Evolutionary conservation across 2,797 vertebrate genomes (phyloP).

Genomic region (Sebastes kiyomatsui): DNA sequence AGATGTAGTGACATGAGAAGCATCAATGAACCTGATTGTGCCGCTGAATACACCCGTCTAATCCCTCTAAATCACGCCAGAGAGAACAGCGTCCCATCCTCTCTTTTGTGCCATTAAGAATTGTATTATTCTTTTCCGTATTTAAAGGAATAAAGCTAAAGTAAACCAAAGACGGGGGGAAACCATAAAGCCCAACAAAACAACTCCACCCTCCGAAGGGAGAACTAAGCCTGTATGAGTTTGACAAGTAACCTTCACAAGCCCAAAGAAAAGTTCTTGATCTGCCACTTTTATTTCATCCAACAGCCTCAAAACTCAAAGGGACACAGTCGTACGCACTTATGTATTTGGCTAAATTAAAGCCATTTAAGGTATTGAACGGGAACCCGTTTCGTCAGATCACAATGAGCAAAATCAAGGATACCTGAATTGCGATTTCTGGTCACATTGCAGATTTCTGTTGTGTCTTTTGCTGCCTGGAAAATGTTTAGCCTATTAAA

Average conservation of each 20-base stretch:
- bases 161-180: neutral
- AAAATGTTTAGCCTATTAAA: neutral
- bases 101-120: neutral
- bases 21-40: conserved; percentile 24
- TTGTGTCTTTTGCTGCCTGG: neutral
- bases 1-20: conserved; percentile 34
- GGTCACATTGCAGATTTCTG: neutral
- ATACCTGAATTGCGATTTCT: neutral
- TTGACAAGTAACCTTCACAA: neutral
- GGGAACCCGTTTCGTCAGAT: too few relatives aligned
- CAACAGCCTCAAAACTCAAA: neutral
- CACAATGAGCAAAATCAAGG: neutral
- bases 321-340: too few relatives aligned
- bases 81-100: neutral
- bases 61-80: conserved; percentile 17
- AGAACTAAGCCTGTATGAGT: neutral
- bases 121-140: neutral
- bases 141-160: neutral
- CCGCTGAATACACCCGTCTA: neutral
- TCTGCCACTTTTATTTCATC: neutral
- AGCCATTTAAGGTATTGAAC: neutral
- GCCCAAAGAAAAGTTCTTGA: neutral
- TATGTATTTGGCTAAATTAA: neutral
- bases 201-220: neutral
- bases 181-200: neutral